Evolutionary conservation across 2,888 invertebrate genomes (phyloP).

Genomic region (Agonopterix subpropinquella): DNA sequence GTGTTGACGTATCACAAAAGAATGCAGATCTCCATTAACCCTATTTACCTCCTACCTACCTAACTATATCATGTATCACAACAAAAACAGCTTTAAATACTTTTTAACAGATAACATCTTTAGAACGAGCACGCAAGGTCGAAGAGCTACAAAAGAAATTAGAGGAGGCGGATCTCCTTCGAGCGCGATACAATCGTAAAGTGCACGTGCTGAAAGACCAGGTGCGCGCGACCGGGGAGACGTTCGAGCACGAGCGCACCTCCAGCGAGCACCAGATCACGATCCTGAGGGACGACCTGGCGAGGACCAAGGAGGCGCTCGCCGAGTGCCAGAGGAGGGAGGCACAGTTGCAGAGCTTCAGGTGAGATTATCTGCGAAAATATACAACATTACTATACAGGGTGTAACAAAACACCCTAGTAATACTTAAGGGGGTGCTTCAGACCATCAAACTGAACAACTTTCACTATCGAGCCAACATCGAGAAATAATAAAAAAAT

Average conservation of each 20-base stretch:
- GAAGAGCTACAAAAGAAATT: constrained; percentile 89
- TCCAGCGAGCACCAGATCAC: constrained; percentile 81
- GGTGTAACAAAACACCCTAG: too few relatives aligned
- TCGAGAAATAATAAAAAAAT: too few relatives aligned
- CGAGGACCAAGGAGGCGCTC: constrained; percentile 82
- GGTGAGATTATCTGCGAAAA: too few relatives aligned
- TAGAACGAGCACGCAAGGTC: constrained; percentile 88
- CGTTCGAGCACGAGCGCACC: constrained; percentile 81
- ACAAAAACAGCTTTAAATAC: background rate
- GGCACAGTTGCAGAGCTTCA: constrained; percentile 85
- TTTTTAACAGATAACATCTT: constrained; percentile 84
- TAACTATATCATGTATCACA: too few relatives aligned
- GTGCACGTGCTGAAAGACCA: constrained; percentile 84
- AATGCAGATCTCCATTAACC: too few relatives aligned
- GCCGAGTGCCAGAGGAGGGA: constrained; percentile 85
- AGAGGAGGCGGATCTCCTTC: constrained; percentile 86
- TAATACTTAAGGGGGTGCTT: too few relatives aligned
- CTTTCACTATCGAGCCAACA: too few relatives aligned
- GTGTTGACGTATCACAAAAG: too few relatives aligned
- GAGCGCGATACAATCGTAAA: constrained; percentile 84
- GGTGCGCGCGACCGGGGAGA: constrained; percentile 77
- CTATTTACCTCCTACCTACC: too few relatives aligned
- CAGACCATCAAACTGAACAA: too few relatives aligned
- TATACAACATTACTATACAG: too few relatives aligned
- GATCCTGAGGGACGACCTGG: constrained; percentile 84